phyloP scores from a whole-genome alignment of 2,113 vertebrate species.

The Zingel zingel region DNA sequence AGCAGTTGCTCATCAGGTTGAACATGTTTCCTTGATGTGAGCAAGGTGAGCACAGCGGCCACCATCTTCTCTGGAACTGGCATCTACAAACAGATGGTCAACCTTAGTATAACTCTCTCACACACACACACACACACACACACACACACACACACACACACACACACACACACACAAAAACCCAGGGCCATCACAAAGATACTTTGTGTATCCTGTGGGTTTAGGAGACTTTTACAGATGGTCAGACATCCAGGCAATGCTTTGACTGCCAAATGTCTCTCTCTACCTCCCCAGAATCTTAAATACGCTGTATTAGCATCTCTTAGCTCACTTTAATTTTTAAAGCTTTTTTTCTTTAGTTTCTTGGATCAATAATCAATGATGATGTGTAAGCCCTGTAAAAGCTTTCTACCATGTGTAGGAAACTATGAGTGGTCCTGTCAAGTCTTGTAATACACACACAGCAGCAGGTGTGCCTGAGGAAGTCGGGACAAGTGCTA shows the following conservation, averaged over 20 bases:
- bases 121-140: neutral
- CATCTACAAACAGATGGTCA: slow-evolving; percentile 66
- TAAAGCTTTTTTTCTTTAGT: neutral
- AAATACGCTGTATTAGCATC: neutral
- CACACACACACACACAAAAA: neutral
- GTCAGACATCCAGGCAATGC: neutral
- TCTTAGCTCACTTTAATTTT: neutral
- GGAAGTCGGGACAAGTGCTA: slow-evolving; percentile 27
- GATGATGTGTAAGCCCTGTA: neutral
- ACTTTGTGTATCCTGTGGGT: slow-evolving; percentile 25
- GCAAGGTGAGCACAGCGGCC: slow-evolving; percentile 64
- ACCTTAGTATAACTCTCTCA: slow-evolving; percentile 8
- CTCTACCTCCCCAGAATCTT: neutral
- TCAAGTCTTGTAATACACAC: neutral
- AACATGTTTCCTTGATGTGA: slow-evolving; percentile 86
- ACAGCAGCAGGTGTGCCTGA: slow-evolving; percentile 46
- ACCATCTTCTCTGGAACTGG: slow-evolving; percentile 83
- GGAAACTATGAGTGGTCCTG: neutral
- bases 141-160: too few relatives aligned
- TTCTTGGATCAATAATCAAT: neutral
- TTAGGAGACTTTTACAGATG: slow-evolving; percentile 48
- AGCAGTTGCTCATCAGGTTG: slow-evolving; percentile 91
- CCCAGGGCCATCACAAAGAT: neutral
- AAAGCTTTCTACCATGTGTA: neutral
- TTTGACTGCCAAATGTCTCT: slow-evolving; percentile 15